Base-by-base conservation (phyloP, 2,888 invertebrate genomes). In the Synanthedon formicaeformis region DNA sequence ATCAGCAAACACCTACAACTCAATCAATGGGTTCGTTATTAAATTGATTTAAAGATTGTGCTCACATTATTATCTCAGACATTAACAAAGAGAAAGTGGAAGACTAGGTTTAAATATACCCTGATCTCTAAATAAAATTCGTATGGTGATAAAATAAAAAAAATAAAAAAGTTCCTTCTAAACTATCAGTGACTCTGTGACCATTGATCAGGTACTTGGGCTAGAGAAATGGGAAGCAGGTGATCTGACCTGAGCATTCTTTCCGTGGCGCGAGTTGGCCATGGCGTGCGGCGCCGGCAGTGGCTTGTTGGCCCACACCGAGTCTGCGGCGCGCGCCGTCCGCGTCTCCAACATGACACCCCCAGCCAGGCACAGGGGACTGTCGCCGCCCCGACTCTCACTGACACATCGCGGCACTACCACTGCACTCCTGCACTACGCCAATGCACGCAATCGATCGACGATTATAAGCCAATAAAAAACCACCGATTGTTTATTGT, bases 291-390 rank as follows among this genome's bases (percentile, higher is more conserved):
- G 88, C 75, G 86, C 88, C 76, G 88, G 88, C 81, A 88, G 79
- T 70, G 88, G 88, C 81, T 90, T 88, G 81, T 83, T 89, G 87
- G 89, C 90, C 91, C 88, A 88, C 83, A 90, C 89, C 89, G 89
- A 84, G 87, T 92, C 92, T 88, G 91, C 91, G 89, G 91, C 91
- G 83, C 92, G 92, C 83, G 90, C 89, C 75, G 92, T 92, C 88
- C 92, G 90, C 89, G 91, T 90, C 84, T 91, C 91, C 90, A 91
- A 90, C 91, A 91, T 91, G 90, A 89, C 90, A 89, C 88, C 84
- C 73, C 72, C 65, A 67, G 65, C 63, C n/a, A 14, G 45, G 45
- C n/a, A n/a, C 14, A 14, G 13, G 16, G 49, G 16, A 45, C 45
- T 13, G 45, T 8, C 45, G 45, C 68, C 70, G 65, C 68, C 64